phyloP scores from a whole-genome alignment of 2,888 invertebrate species.

The Cynaeus angustus region DNA sequence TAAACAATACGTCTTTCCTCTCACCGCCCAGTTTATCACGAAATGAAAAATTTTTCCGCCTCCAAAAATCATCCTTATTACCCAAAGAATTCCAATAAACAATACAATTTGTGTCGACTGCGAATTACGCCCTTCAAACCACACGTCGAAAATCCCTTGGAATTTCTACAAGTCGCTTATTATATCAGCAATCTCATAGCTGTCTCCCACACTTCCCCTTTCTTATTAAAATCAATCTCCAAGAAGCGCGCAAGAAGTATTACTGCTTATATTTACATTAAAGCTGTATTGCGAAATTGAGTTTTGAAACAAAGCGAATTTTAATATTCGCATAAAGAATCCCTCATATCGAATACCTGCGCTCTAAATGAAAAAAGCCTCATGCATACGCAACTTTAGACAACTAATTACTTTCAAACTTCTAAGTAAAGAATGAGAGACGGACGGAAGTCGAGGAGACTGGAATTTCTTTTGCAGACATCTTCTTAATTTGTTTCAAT shows the following conservation, averaged over 20 bases:
- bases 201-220: slow-evolving; percentile 63
- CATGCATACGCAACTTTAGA: slow-evolving; percentile 27
- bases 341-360: slow-evolving; percentile 65
- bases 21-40: background rate
- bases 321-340: slow-evolving; percentile 69
- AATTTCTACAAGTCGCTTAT: slow-evolving; percentile 46
- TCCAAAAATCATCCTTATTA: background rate
- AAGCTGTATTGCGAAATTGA: slow-evolving; percentile 69
- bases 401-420: slow-evolving; percentile 14
- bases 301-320: slow-evolving; percentile 70
- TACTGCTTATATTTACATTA: slow-evolving; percentile 70
- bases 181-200: slow-evolving; percentile 63
- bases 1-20: slow-evolving; percentile 8
- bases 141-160: slow-evolving; percentile 7
- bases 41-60: background rate
- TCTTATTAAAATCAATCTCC: slow-evolving; percentile 68
- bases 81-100: slow-evolving; percentile 37
- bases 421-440: background rate
- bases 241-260: slow-evolving; percentile 60
- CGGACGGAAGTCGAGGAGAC: background rate
- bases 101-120: slow-evolving; percentile 12
- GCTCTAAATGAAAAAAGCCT: slow-evolving; percentile 47
- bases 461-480: background rate
- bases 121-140: slow-evolving; percentile 7
- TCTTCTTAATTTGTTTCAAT: slow-evolving; percentile 1